Base-by-base conservation (phyloP, 2,113 vertebrate species). In the Misgurnus mizolepis region DNA sequence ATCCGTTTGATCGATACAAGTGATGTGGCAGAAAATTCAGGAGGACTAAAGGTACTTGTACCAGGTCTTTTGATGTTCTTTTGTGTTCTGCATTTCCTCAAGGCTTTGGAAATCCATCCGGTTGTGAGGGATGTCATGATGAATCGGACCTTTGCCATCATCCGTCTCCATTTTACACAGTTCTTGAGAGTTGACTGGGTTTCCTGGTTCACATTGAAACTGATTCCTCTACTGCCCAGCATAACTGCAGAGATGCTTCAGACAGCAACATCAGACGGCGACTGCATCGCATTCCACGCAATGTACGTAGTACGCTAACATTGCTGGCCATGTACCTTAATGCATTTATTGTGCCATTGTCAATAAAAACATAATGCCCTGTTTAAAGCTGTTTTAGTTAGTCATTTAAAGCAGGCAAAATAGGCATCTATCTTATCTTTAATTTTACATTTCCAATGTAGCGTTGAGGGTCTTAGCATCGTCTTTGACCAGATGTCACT, bases 51-150 rank as follows among this genome's bases (percentile, higher is more conserved):
- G 27, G 27, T 34, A 34, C 27, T 34, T 34, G 27, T 34, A 34
- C 27, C 27, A 34, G 27, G 27, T 34, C 27, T 34, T 2, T 34
- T 34, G 3, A 34, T 34, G 27, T 34, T 34, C 27, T 34, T 34
- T 34, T 34, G 27, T 34, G 27, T 34, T 34, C 27, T 34, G 27
- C 27, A 27, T 40, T 40, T 73, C 11, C 2, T 14, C 39, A 6
- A 79, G 77, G 53, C 1, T 47, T 40, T 58, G 56, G 50, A 70
- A 15, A 61, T 70, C 77, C 9, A 56, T 45, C 55, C 77, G 22
- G 41, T 39, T 18, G 77, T 79, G 9, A 40, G 62, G 77, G 53
- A 79, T 22, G 34, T 61, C 53, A 79, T 61, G 76, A 78, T 78
- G 76, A 60, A 43, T 60, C 76, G 76, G 17, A 60, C 53, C 8